A percentile compares a stretch with the other conserved stretches of the same genome.
phyloP scores from a whole-genome alignment of 2,113 vertebrate species.

The Lampris incognitus region DNA sequence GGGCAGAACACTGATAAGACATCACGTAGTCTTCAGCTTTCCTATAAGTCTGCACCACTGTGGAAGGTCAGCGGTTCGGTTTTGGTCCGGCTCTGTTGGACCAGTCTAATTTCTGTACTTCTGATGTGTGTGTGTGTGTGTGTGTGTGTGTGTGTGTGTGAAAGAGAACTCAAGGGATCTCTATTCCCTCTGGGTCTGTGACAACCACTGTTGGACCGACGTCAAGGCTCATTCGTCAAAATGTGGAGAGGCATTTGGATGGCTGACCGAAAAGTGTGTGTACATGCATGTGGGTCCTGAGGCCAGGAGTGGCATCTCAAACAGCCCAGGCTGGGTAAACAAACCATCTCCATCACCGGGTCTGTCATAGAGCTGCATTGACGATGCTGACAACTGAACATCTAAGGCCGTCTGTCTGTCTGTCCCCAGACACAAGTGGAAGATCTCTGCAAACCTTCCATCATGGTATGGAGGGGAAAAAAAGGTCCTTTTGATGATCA shows the following conservation, averaged over 20 bases:
- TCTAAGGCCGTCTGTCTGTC: background rate
- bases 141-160: background rate
- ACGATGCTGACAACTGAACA: background rate
- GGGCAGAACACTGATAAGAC: constrained; percentile 14
- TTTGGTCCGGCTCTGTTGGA: too few species aligned
- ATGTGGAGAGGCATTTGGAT: background rate
- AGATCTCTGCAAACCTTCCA: too few species aligned
- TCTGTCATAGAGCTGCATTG: background rate
- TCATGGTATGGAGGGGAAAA: too few species aligned
- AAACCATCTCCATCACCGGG: background rate
- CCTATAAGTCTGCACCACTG: constrained; percentile 13
- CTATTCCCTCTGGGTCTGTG: background rate
- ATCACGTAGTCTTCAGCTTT: background rate
- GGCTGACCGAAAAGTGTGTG: background rate
- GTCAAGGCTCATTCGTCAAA: background rate
- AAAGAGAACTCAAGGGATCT: background rate
- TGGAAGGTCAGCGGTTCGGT: constrained; percentile 30
- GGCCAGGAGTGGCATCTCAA: background rate
- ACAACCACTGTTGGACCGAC: background rate
- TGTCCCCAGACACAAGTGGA: too few species aligned
- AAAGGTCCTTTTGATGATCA: too few species aligned
- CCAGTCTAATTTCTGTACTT: too few species aligned
- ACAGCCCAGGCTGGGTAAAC: constrained; percentile 15
- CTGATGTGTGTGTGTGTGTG: background rate
- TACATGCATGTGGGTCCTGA: background rate